Percentiles rank a stretch among this genome's conserved stretches.
These are phyloP conservation scores for Capromys pilorides DNA, from an alignment of 2,797 vertebrate genomes.

Conservation along the genomic window DNA sequence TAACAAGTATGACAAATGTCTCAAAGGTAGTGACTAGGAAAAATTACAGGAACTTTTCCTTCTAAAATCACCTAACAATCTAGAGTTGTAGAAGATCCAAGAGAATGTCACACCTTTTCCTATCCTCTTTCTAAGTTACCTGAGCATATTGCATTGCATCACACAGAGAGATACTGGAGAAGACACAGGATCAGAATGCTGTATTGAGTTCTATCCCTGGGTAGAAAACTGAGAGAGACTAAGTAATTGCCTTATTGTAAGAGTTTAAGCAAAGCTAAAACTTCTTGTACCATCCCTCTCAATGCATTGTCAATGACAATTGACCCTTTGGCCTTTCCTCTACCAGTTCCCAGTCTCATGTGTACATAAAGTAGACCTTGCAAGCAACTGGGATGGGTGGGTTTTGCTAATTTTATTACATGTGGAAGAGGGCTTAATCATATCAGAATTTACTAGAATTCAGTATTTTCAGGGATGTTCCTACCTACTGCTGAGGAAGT, in stretches of 20 bases:
- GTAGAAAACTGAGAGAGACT: conserved; percentile 21
- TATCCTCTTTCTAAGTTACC: neutral
- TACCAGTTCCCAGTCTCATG: neutral
- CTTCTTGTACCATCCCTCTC: neutral
- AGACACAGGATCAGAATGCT: neutral
- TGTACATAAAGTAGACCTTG: neutral
- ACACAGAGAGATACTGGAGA: neutral
- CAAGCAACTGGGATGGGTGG: neutral
- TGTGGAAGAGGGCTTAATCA: neutral
- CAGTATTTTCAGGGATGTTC: neutral
- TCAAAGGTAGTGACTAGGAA: neutral
- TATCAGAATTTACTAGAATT: neutral
- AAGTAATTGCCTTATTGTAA: conserved; percentile 43
- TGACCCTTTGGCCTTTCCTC: neutral
- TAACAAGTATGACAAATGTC: neutral
- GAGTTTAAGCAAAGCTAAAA: neutral
- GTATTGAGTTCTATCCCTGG: neutral
- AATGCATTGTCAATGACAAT: neutral
- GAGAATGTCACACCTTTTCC: neutral
- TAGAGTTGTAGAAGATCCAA: neutral
- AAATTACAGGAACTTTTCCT: neutral
- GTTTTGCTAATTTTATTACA: neutral
- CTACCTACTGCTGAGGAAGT: neutral
- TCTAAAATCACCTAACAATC: neutral
- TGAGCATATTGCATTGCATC: neutral